Evolutionary conservation across 2,797 vertebrate species (phyloP), one percentile per base, ranked within the genome.

Genomic region (Podarcis lilfordi): DNA sequence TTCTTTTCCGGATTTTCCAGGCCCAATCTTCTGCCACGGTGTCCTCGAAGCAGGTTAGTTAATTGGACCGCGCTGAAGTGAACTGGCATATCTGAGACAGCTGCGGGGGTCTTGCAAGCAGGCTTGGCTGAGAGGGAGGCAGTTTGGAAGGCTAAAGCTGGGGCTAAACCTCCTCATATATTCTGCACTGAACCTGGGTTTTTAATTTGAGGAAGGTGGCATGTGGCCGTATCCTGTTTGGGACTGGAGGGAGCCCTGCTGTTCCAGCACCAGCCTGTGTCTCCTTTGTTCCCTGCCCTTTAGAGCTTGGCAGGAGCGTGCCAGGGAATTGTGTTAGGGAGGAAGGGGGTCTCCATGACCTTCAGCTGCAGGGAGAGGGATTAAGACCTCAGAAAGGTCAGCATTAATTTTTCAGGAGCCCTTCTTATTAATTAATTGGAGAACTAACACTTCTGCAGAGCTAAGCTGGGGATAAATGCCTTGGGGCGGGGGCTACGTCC

Each of bases 381-480:
- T 86, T 86, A 89, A 76, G 88, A 43, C 3, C n/a, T 43, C 32
- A 23, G 15, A 86, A 82, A 89, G 84, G 88, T 89, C 50, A 82
- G 15, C 43, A 68, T 89, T 35, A 82, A 89, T 86, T 69, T 89
- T 89, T 82, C 88, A 89, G 71, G 71, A 82, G 88, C 19, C n/a
- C 35, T 84, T 75, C 55, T 37, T 40, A 78, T 21, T n/a, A 59
- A n/a, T 61, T 64, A 45, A 74, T 8, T 40, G 23, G 23, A 66
- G 55, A 13, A 32, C 35, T 50, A 50, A 66, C 27, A 5, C 59
- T 72, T 55, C 50, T 27, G 59, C 37, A 8, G 50, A 27, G 55
- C 4, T 29, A 17, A 19, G 29, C 15, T 15, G 9, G 15, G 4
- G 64, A 27, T n/a, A 59, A 23, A 13, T 68, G 37, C 6, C 68